Base-by-base conservation (phyloP, 2,888 invertebrate genomes). In the Azorinus chamasolen region DNA sequence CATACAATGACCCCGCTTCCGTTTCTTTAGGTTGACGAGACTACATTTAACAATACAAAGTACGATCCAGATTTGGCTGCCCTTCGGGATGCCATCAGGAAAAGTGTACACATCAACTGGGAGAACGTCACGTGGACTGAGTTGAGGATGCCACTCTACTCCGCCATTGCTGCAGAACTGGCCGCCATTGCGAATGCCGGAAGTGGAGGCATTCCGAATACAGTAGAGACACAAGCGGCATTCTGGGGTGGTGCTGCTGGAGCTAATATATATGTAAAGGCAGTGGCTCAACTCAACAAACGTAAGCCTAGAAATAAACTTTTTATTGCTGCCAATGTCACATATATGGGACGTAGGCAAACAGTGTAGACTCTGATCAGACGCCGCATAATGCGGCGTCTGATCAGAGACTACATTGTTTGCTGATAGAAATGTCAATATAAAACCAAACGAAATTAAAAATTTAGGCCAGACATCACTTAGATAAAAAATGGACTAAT, bases 161-260 rank as follows among this genome's bases (percentile, higher is more conserved):
- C 88, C 16, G 89, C 80, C 12, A 78, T 89, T 4, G 88, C 83
- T 1, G 86, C 88, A 12, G 51, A 83, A 12, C 54, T 85, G 27
- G 58, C 55, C 20, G 64, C 70, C 18, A 39, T 73, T 41, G 4
- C 41, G 12, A 22, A 50, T 32, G 22, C 65, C 4, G 57, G 65
- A 25, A 53, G 41, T 14, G 53, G 27, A 43, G 39, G 55, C 20
- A 58, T 75, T 16, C 82, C 81, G 10, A 45, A 45, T 6, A 75
- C 66, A 8, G 32, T 72, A 6, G 75, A 78, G 41, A 51, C 53
- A 18, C 81, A 82, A 45, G 72, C 78, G 0, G 45, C 46, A 8
- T 72, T 75, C 24, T 77, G 73, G 70, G 61, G 65, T 1, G 41
- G 57, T 22, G 55, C 55, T 16, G 43, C 10, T 27, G 20, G 24